phyloP scores from a whole-genome alignment of 2,113 vertebrate genomes.

The Glaucidium brasilianum region DNA sequence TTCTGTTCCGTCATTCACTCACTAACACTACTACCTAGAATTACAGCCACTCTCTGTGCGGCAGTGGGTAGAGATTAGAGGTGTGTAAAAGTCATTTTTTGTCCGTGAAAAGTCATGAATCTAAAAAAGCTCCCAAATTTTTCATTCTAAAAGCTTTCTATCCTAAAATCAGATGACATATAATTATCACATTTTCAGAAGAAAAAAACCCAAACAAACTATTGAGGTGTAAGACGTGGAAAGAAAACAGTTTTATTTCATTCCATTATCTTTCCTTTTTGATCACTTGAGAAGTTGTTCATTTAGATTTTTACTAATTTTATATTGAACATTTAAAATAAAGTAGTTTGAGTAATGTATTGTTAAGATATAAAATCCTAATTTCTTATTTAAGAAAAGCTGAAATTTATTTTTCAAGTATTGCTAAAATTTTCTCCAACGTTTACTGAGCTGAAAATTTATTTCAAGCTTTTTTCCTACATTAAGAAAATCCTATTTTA shows the following conservation, averaged over 20 bases:
- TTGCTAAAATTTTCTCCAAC: background rate
- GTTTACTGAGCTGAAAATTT: background rate
- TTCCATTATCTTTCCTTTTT: background rate
- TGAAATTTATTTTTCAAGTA: background rate
- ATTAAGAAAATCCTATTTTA: background rate
- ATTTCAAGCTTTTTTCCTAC: background rate
- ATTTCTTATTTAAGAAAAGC: background rate
- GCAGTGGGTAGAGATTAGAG: background rate
- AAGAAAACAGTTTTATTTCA: background rate
- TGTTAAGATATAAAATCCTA: background rate
- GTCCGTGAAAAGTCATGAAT: background rate
- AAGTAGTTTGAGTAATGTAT: background rate
- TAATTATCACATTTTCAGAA: background rate
- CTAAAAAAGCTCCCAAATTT: background rate
- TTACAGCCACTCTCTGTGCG: background rate
- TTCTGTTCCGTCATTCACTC: background rate
- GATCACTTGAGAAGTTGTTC: background rate
- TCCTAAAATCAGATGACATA: background rate
- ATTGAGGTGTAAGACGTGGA: fast-evolving
- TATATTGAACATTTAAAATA: background rate
- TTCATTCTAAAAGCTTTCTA: background rate
- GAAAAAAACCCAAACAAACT: fast-evolving
- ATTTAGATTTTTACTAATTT: background rate
- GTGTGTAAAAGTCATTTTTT: background rate
- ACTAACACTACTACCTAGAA: background rate